Percentiles rank a stretch among this genome's conserved stretches.
Evolutionary conservation across 2,888 invertebrate species (phyloP).

Genomic region (Drosophila prolongata): DNA sequence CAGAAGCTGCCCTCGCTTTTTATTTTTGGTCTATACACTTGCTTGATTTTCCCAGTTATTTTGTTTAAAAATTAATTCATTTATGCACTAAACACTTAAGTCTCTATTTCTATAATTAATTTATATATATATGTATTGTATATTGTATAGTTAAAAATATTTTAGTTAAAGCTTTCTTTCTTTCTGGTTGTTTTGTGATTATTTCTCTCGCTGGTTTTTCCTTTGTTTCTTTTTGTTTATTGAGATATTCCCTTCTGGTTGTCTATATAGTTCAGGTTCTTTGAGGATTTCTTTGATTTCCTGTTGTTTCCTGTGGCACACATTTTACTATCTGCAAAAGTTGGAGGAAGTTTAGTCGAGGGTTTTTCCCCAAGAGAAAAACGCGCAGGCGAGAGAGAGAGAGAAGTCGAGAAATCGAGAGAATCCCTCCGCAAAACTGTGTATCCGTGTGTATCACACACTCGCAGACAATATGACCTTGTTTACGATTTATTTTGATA

Average conservation of each 20-base stretch:
- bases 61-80: constrained; percentile 48
- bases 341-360: constrained; percentile 45
- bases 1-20: constrained; percentile 64
- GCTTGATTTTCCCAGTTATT: constrained; percentile 68
- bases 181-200: constrained; percentile 53
- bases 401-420: constrained; percentile 15
- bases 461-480: constrained; percentile 67
- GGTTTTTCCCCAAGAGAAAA: constrained; percentile 38
- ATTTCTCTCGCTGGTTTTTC: constrained; percentile 41
- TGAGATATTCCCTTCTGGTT: constrained; percentile 22
- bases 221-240: constrained; percentile 25
- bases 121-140: constrained; percentile 48
- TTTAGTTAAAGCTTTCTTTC: constrained; percentile 74
- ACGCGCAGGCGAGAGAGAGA: constrained; percentile 16
- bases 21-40: constrained; percentile 70
- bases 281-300: constrained; percentile 70
- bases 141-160: constrained; percentile 76
- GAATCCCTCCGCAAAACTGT: constrained; percentile 40
- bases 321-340: constrained; percentile 74
- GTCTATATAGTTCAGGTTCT: constrained; percentile 75
- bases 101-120: constrained; percentile 45
- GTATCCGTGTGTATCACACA: constrained; percentile 50
- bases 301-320: constrained; percentile 70
- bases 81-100: constrained; percentile 52
- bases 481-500: constrained; percentile 79